Conservation (phyloP, 2,888 invertebrate genomes). For the Venustoraphidia nigricollis region DNA sequence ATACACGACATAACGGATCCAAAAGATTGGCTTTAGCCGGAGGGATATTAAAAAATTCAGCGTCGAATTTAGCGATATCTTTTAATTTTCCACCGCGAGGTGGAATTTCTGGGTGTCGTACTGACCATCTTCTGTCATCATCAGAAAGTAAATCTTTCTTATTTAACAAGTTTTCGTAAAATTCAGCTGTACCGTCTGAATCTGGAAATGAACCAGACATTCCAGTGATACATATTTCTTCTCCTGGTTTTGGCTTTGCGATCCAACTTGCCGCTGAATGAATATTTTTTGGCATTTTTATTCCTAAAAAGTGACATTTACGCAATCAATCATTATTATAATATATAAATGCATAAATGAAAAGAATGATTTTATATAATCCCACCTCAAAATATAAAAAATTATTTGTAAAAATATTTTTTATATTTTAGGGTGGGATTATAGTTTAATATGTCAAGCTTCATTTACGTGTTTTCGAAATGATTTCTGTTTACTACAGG, state of each 20-base stretch:
- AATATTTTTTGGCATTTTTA: too few species aligned
- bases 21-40: conserved; percentile 43
- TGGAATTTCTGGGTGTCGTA: conserved; percentile 31
- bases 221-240: conserved; percentile 51
- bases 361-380: too few species aligned
- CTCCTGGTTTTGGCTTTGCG: conserved; percentile 35
- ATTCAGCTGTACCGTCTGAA: conserved; percentile 54
- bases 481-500: too few species aligned
- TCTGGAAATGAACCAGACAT: conserved; percentile 62
- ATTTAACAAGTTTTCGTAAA: conserved; percentile 54
- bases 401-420: too few species aligned
- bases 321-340: too few species aligned
- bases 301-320: too few species aligned
- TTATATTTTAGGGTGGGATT: too few species aligned
- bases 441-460: too few species aligned
- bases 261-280: background rate
- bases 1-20: conserved; percentile 63
- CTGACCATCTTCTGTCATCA: background rate
- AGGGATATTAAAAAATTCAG: conserved; percentile 27
- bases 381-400: too few species aligned
- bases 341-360: too few species aligned
- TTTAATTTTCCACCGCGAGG: conserved; percentile 29
- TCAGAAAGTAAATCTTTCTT: conserved; percentile 23
- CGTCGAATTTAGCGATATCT: conserved; percentile 30
- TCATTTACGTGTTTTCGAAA: too few species aligned